Evolutionary conservation across 2,797 vertebrate species (phyloP).

Genomic region (Hypotaenidia philippensis): DNA sequence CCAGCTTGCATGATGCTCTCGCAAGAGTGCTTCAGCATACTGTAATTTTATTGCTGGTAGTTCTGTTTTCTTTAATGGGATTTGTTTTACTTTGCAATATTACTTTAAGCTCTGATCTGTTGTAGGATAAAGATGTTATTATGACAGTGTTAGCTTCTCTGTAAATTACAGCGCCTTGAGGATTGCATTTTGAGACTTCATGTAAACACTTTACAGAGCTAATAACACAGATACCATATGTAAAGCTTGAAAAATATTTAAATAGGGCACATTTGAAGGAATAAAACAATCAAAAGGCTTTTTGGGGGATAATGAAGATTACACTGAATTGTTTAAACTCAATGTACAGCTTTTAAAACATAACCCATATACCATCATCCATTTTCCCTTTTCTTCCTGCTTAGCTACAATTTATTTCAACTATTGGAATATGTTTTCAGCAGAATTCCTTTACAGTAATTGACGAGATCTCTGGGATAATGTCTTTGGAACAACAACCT

Average conservation of each 20-base stretch:
- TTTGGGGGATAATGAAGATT: slow-evolving; percentile 68
- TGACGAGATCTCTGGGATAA: slow-evolving; percentile 26
- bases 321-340: slow-evolving; percentile 67
- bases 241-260: slow-evolving; percentile 65
- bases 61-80: slow-evolving; percentile 41
- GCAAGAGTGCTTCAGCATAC: neutral
- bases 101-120: slow-evolving; percentile 51
- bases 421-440: slow-evolving; percentile 30
- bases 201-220: slow-evolving; percentile 70
- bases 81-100: slow-evolving; percentile 53
- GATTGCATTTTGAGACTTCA: slow-evolving; percentile 34
- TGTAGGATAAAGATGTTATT: slow-evolving; percentile 57
- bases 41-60: neutral
- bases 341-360: slow-evolving; percentile 64
- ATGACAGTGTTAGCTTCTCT: slow-evolving; percentile 62
- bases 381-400: slow-evolving; percentile 21
- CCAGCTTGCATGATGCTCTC: neutral
- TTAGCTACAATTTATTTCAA: slow-evolving; percentile 29
- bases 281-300: slow-evolving; percentile 75
- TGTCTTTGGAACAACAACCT: slow-evolving; percentile 33
- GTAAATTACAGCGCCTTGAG: slow-evolving; percentile 59
- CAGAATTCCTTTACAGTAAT: slow-evolving; percentile 34
- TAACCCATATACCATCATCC: neutral
- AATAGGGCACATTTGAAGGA: slow-evolving; percentile 64
- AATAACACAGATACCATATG: slow-evolving; percentile 46